phyloP scores from a whole-genome alignment of 1,140 invertebrate genomes.

The Helicoverpa armigera region DNA sequence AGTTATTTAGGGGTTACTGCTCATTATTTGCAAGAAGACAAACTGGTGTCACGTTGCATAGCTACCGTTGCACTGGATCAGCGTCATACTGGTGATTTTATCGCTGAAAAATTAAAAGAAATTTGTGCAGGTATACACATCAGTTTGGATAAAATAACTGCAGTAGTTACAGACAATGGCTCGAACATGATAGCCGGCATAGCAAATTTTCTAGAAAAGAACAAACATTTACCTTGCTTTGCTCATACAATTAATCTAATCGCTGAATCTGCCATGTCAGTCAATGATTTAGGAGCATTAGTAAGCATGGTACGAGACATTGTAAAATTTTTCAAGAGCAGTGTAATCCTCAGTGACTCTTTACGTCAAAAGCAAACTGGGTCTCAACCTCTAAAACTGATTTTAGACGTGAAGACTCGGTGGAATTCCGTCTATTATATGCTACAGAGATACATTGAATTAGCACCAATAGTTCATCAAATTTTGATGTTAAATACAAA shows the following conservation, averaged over 20 bases:
- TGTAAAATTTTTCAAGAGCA: slow-evolving; percentile 8
- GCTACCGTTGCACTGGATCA: slow-evolving; percentile 56
- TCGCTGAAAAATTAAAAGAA: slow-evolving; percentile 53
- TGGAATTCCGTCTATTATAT: slow-evolving; percentile 57
- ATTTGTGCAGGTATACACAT: slow-evolving; percentile 53
- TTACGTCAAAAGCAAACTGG: slow-evolving; percentile 56
- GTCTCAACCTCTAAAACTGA: slow-evolving; percentile 53
- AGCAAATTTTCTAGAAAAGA: slow-evolving; percentile 52
- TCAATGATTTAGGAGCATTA: slow-evolving; percentile 53
- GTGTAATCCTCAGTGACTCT: slow-evolving; percentile 38
- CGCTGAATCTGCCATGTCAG: slow-evolving; percentile 54
- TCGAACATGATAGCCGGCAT: slow-evolving; percentile 52
- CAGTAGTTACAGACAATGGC: slow-evolving; percentile 52
- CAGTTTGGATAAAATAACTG: slow-evolving; percentile 52
- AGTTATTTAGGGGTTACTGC: slow-evolving; percentile 58
- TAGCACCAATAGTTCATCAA: slow-evolving; percentile 52
- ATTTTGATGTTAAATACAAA: slow-evolving; percentile 53
- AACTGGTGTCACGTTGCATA: slow-evolving; percentile 52
- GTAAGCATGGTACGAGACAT: slow-evolving; percentile 56
- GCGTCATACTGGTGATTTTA: slow-evolving; percentile 53
- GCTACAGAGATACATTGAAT: slow-evolving; percentile 54
- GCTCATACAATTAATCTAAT: slow-evolving; percentile 56
- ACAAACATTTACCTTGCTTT: slow-evolving; percentile 58
- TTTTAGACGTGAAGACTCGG: slow-evolving; percentile 55
- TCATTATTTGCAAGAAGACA: slow-evolving; percentile 56